phyloP scores from a whole-genome alignment of 2,113 vertebrate species.

The Xenopus borealis region DNA sequence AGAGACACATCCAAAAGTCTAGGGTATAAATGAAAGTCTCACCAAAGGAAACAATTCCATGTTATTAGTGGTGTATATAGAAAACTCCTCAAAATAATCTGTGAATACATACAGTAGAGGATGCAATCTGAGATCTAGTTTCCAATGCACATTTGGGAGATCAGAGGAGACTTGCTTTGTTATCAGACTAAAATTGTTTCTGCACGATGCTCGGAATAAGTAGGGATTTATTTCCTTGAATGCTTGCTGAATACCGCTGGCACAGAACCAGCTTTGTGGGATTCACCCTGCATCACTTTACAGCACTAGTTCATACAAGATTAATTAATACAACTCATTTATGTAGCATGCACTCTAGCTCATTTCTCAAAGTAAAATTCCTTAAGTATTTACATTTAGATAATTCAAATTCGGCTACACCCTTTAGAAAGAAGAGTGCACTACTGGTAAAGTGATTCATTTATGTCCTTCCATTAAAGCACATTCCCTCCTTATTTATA shows the following conservation, averaged over 20 bases:
- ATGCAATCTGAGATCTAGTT: background rate
- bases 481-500: constrained; percentile 76
- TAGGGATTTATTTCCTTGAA: constrained; percentile 60
- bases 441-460: no score
- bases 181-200: constrained; percentile 7
- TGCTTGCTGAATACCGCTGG: constrained; percentile 77
- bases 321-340: constrained; percentile 99
- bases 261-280: constrained; percentile 76
- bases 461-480: constrained; percentile 75
- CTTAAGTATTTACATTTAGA: constrained; percentile 99
- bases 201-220: constrained; percentile 20
- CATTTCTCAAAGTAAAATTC: constrained; percentile 99
- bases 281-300: constrained; percentile 91
- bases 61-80: no score
- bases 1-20: no score
- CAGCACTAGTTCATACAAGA: constrained; percentile 98
- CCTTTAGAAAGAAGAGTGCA: constrained; percentile 98
- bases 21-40: no score
- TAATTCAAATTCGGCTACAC: constrained; percentile 98
- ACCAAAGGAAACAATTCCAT: no score
- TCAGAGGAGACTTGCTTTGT: background rate
- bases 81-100: background rate
- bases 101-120: background rate
- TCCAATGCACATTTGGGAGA: background rate
- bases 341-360: constrained; percentile 97